phyloP scores from a whole-genome alignment of 1,140 invertebrate genomes.

The Grapholita molesta region DNA sequence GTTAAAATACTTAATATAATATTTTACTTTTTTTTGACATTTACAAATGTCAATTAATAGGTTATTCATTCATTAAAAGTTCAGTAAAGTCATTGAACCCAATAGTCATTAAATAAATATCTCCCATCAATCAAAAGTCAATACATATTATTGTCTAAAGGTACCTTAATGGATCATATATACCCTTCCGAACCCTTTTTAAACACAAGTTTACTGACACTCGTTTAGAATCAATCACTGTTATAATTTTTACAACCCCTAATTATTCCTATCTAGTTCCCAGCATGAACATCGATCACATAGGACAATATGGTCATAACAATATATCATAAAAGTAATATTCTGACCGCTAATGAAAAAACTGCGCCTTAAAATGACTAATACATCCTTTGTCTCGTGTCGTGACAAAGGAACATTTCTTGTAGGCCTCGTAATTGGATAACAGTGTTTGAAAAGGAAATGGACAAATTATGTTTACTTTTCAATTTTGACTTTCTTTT shows the following conservation, averaged over 20 bases:
- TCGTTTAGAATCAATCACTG: background rate
- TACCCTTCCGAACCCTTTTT: background rate
- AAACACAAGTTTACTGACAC: background rate
- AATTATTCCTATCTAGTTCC: background rate
- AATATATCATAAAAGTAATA: slow-evolving; percentile 13
- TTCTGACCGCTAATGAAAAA: background rate
- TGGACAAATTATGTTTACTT: background rate
- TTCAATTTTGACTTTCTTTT: background rate
- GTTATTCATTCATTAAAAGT: too few species aligned
- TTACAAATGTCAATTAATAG: too few species aligned
- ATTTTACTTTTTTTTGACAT: too few species aligned
- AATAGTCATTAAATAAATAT: background rate
- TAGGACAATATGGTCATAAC: background rate
- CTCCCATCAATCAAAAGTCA: background rate
- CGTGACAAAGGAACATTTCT: slow-evolving; percentile 39
- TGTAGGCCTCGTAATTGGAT: slow-evolving; percentile 33
- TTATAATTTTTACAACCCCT: background rate
- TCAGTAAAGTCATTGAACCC: too few species aligned
- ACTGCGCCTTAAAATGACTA: slow-evolving; percentile 29
- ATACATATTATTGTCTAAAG: background rate
- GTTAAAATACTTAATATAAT: too few species aligned
- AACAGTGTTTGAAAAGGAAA: slow-evolving; percentile 23
- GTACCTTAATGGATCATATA: background rate
- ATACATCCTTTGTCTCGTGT: slow-evolving; percentile 30
- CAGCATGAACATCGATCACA: background rate